Conservation (phyloP, 1,140 invertebrate species). For the Drosophila insularis region DNA sequence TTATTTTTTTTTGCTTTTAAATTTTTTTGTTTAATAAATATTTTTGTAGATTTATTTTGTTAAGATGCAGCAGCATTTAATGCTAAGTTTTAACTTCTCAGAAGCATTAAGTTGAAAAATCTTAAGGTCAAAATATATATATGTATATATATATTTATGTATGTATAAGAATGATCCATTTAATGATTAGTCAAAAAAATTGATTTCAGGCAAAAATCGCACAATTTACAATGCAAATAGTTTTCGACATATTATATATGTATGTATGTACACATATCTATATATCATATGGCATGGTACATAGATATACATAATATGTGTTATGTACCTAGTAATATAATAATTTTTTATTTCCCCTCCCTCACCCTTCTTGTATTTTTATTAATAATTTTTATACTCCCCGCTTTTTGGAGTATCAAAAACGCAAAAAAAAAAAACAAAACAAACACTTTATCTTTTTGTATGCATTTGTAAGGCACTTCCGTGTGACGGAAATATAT, state of each 20-base stretch:
- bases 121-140: constrained; percentile 61
- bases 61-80: constrained; percentile 64
- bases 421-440: constrained; percentile 15
- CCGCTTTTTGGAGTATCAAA: constrained; percentile 54
- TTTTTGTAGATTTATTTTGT: constrained; percentile 13
- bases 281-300: background rate
- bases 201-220: constrained; percentile 71
- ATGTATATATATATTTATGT: constrained; percentile 37
- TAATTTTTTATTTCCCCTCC: background rate
- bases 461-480: constrained; percentile 74
- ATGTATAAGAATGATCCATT: constrained; percentile 28
- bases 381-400: background rate
- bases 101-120: constrained; percentile 74
- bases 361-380: too few relatives aligned
- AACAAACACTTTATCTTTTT: constrained; percentile 14
- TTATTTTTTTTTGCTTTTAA: constrained; percentile 30
- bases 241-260: constrained; percentile 15
- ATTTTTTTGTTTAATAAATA: constrained; percentile 7
- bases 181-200: constrained; percentile 69
- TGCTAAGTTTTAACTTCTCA: constrained; percentile 72
- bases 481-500: constrained; percentile 82
- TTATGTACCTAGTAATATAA: constrained; percentile 9
- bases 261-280: background rate
- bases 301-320: background rate
- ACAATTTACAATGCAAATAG: constrained; percentile 72